Percentiles rank a stretch among this genome's conserved stretches.
Evolutionary conservation across 2,113 vertebrate genomes (phyloP).

Genomic region (Brachyhypopomus occidentalis): DNA sequence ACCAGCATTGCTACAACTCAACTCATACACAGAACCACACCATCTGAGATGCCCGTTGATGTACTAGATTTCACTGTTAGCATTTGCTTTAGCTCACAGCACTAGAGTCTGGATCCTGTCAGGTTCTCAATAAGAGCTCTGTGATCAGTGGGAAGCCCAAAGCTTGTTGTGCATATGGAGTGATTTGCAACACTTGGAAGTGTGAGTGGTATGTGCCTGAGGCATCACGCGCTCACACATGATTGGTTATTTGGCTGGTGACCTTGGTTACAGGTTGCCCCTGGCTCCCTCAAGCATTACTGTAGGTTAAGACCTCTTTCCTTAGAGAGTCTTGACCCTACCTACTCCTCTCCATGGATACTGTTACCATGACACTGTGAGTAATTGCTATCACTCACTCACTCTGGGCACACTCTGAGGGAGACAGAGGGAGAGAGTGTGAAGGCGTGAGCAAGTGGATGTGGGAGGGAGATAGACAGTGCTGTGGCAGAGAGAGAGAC

Average conservation of each 20-base stretch:
- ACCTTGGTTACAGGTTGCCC: constrained; percentile 46
- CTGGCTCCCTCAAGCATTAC: constrained; percentile 23
- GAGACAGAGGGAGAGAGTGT: constrained; percentile 18
- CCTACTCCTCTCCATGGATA: constrained; percentile 49
- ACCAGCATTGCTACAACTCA: background rate
- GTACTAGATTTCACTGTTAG: background rate
- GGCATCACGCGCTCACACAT: background rate
- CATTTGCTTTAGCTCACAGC: background rate
- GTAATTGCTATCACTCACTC: constrained; percentile 51
- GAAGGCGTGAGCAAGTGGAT: background rate
- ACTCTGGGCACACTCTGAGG: constrained; percentile 27
- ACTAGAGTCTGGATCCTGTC: background rate
- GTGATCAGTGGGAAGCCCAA: background rate
- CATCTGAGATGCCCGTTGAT: background rate
- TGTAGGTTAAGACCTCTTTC: constrained; percentile 34
- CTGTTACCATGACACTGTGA: constrained; percentile 55
- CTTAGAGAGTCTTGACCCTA: constrained; percentile 38
- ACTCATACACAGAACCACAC: background rate
- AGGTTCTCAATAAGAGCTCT: background rate
- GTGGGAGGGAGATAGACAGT: background rate
- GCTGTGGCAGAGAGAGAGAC: background rate
- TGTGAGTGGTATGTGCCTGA: constrained; percentile 8
- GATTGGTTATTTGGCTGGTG: constrained; percentile 16
- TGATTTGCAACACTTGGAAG: constrained; percentile 7
- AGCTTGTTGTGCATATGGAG: constrained; percentile 5